Conservation (phyloP, 2,888 invertebrate genomes). For the Tiliacea aurago region DNA sequence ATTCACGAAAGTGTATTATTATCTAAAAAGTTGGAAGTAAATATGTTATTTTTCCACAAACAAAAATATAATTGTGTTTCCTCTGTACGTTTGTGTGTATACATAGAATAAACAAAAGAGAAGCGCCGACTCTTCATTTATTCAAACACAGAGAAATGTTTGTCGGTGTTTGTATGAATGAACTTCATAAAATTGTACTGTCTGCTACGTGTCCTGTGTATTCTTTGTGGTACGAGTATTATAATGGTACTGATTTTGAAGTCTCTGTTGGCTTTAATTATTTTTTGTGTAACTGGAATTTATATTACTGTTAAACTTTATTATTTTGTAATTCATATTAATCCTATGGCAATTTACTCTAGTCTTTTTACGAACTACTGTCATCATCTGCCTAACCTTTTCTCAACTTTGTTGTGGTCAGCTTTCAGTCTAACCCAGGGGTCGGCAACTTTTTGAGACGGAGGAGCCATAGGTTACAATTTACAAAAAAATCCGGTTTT, state of each 20-base stretch:
- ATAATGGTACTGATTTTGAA: not conserved
- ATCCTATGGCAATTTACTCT: not conserved
- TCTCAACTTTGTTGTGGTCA: no score
- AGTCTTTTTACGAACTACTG: not conserved
- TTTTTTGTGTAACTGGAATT: not conserved
- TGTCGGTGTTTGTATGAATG: slow-evolving; percentile 9
- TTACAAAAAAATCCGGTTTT: no score
- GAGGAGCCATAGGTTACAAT: no score
- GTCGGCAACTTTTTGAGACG: no score
- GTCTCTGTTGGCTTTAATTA: not conserved
- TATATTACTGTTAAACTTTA: not conserved
- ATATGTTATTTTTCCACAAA: slow-evolving; percentile 5
- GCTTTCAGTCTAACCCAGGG: no score
- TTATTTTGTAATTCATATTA: not conserved
- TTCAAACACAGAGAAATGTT: slow-evolving; percentile 22
- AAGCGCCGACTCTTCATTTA: slow-evolving; percentile 13
- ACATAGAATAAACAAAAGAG: slow-evolving; percentile 9
- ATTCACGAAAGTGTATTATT: not conserved
- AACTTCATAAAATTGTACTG: slow-evolving; percentile 25
- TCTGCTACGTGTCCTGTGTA: slow-evolving; percentile 14
- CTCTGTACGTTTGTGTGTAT: not conserved
- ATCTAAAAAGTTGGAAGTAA: not conserved
- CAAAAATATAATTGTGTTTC: not conserved
- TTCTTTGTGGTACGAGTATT: not conserved
- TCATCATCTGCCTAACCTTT: no score